Base-by-base conservation (phyloP, 1,140 invertebrate genomes). In the Thaumetopoea pityocampa region DNA sequence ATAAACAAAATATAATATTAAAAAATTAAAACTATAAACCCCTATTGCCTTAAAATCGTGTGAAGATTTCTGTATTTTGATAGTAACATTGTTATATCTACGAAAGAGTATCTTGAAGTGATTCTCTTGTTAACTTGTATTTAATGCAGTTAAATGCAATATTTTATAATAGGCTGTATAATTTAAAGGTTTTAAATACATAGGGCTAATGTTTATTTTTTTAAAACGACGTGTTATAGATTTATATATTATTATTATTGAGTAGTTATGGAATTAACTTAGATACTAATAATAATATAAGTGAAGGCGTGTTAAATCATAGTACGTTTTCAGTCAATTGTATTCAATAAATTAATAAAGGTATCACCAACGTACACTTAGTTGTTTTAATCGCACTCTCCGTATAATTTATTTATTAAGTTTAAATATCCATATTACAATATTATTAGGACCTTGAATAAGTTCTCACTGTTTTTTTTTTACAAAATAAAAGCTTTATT, bases 131-230 rank as follows among this genome's bases (percentile, higher is more conserved):
- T 84, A 80, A 73, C 72, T 81, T 76, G 74, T 84, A 79, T 84
- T 81, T 77, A 84, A 77, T 77, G 79, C 79, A 78, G 79, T 73
- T 78, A 63, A 81, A 84, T 84, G 80, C 80, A 84, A 84, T 80
- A 84, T 81, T 84, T 81, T 81, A 82, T 82, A 78, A 80, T 78
- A 73, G 69, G 79, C 65, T 70, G 62, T 73, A 67, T 81, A 80
- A 80, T 76, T 79, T 76, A 74, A 77, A 73, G 76, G 68, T 76
- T 77, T 84, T 76, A 78, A 79, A 81, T n/a, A n/a, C n/a, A n/a
- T 78, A 78, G 70, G 66, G 63, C 68, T 81, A 84, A 78, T 70
- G 71, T 78, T 81, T 81, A 80, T 84, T 81, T 84, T 84, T 84
- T 77, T 77, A 80, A 76, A 45, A 72, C 59, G 69, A 78, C 66